Base-by-base conservation (phyloP, 2,888 invertebrate species). In the Hermaeophaga mercurialis region DNA sequence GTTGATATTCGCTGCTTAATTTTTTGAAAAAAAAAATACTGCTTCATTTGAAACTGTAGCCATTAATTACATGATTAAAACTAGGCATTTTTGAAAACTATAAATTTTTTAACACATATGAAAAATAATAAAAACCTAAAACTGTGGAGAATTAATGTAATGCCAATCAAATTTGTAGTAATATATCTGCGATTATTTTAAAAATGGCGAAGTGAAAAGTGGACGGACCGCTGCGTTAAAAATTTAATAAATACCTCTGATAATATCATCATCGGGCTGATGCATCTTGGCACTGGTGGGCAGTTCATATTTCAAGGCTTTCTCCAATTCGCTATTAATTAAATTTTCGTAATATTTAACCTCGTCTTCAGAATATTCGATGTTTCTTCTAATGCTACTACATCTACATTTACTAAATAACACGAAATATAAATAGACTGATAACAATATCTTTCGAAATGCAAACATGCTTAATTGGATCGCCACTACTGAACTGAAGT, bases 261-360 rank as follows among this genome's bases (percentile, higher is more conserved):
- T 52, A 15, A 33, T 31, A 11, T 33, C 45, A 47, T 58, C 36
- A 8, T 33, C 9, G 0, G 65, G 59, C 19, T 41, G 31, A 38
- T 62, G 58, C 41, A 60, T 50, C 14, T 48, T 55, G 5, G 65
- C 65, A 54, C 61, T 46, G 1, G 26, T 50, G 1, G 61, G 62
- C 5, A 38, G 33, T 48, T 56, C 19, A 49, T 58, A 65, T 14
- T 59, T 39, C 14, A 53, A 19, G n/a, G 59, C 61, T 24, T 49
- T 22, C 33, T 47, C 12, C 14, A 56, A 8, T 34, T 58, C 44
- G 18, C 43, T 49, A 5, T 45, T 38, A 12, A 65, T 65, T 12
- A 63, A 39, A 7, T 58, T 50, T 31, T 58, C 56, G 43, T 63
- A 63, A 59, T 63, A 63, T 12, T 61, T 19, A 8, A 58, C 41